Base-by-base conservation (phyloP, 2,888 invertebrate genomes). In the Acanthacorydalis orientalis region DNA sequence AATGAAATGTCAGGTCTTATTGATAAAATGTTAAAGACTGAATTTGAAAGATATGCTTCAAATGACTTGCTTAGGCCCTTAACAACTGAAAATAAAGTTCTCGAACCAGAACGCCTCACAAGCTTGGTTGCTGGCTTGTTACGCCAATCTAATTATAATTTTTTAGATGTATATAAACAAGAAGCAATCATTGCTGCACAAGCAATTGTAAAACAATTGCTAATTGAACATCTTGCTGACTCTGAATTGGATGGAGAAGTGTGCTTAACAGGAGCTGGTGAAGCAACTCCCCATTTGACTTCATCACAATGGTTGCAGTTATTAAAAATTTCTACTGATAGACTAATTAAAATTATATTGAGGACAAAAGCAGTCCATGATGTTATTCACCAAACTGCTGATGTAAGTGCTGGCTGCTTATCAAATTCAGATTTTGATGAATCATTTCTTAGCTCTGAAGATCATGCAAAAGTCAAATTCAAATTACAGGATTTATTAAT, bases 1-100 rank as follows among this genome's bases (percentile, higher is more conserved):
- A 83, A 83, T 51, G 98, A 98, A 73, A 88, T 97, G 81, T 86
- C 91, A 59, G 82, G 87, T 60, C 73, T 96, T 15, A 96, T 98
- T 55, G 93, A 95, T 60, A 92, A 91, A 69, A 93, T 98, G 92
- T 74, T 98, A 55, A 84, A 83, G 51, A 88, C 89, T 47, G 98
- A 98, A 65, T 95, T 97, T 64, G 84, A 88, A 59, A 78, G 87
- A 55, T 89, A 91, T 64, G 81, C 92, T 46, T 87, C 92, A 4
- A 78, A 84, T 12, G 96, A 97, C 66, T 73, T 98, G 16, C 92
- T 91, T 68, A 72, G 93, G 57, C 88, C 91, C 9, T 71, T 72
- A 50, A 76, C 71, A 59, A 69, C 65, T 14, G 68, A 72, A 46
- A 69, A 68, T 51, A 75, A 75, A 48, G 75, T 83, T 51, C 70